Base-by-base conservation (phyloP, 2,888 invertebrate species). In the Drosophila flavopinicola region DNA sequence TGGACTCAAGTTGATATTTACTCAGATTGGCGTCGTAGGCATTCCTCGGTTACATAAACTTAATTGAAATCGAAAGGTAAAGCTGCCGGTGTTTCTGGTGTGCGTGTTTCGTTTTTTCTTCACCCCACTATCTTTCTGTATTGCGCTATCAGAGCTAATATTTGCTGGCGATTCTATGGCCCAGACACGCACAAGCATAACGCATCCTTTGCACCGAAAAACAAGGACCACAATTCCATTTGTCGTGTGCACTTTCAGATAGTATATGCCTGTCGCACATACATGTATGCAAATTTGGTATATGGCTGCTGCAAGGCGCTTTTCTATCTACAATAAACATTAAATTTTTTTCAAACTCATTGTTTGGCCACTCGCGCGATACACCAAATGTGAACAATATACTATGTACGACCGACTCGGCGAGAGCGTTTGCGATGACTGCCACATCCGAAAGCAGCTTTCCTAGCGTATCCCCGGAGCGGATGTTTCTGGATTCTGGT, bases 371-470 rank as follows among this genome's bases (percentile, higher is more conserved):
- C 37, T 51, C 56, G 29, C 63, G 25, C 64, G 58, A 38, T 47
- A 38, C 37, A 20, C 20, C 20, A 20, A 61, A 52, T 39, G 25
- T 47, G 60, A 67, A 37, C 59, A 70, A 24, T 30, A 11, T 17
- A n/a, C 64, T 49, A 53, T 56, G 56, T 56, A 58, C 57, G 75
- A 79, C 85, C 67, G 69, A 57, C 63, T 69, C 72, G 59, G 51
- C 71, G 59, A 83, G 75, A 70, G 64, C 74, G 59, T 76, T 76
- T 61, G 73, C 63, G 71, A 74, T 67, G 85, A 85, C 87, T 85
- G 76, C 48, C 67, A 64, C 44, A 24, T 38, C 24, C 48, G 23
- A 38, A 29, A 49, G 57, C 44, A 54, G 63, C 73, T 75, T 68
- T 74, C 38, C 24, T 45, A 49, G 53, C 56, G 53, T 42, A 59